These are phyloP conservation scores for Drosophila pachea DNA, from an alignment of 1,140 invertebrate species.

Conservation along the genomic window DNA sequence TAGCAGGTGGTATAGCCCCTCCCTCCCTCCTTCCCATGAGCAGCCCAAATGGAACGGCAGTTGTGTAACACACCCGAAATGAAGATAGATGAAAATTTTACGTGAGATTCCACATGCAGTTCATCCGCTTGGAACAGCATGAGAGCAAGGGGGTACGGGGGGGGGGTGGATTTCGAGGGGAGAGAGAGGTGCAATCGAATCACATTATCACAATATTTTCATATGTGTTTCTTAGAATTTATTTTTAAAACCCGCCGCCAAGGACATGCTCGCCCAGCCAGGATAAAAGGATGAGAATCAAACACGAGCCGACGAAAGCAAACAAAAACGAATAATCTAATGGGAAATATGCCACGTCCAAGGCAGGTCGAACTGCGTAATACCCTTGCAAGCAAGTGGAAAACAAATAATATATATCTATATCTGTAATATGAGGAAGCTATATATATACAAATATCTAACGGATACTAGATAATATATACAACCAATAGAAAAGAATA, in stretches of 20 bases:
- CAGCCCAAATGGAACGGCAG: neutral
- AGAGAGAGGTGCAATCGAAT: constrained; percentile 23
- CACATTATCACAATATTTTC: constrained; percentile 29
- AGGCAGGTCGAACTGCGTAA: neutral
- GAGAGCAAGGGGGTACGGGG: neutral
- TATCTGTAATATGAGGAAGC: too few relatives aligned
- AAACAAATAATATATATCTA: too few relatives aligned
- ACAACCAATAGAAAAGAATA: too few relatives aligned
- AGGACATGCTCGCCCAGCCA: neutral
- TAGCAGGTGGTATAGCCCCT: constrained; percentile 1
- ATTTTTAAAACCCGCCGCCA: constrained; percentile 43
- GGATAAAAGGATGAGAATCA: constrained; percentile 16
- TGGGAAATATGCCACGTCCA: neutral
- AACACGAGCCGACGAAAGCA: constrained; percentile 28
- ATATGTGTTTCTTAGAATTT: constrained; percentile 25
- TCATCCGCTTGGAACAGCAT: neutral
- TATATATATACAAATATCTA: too few relatives aligned
- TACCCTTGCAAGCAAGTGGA: neutral
- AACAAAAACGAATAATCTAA: constrained; percentile 11
- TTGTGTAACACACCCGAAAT: constrained; percentile 40
- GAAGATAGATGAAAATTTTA: constrained; percentile 58
- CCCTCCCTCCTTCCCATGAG: neutral
- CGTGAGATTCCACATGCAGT: constrained; percentile 36
- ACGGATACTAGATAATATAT: too few relatives aligned
- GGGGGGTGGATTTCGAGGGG: constrained; percentile 8